Evolutionary conservation across 2,888 invertebrate genomes (phyloP), one percentile per base, ranked within the genome.

Genomic region (Harmothoe impar): DNA sequence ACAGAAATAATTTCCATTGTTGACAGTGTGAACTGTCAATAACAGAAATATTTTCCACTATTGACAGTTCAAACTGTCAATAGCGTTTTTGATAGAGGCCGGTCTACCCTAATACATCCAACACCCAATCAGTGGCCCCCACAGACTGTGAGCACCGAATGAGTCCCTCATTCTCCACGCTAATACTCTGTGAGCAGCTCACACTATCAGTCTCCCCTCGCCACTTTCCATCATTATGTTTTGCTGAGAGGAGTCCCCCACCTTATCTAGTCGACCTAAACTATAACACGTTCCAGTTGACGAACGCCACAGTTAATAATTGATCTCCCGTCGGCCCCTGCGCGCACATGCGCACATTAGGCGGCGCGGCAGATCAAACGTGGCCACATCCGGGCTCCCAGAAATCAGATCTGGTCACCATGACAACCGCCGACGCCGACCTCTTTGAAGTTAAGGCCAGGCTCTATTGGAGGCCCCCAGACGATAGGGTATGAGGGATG

Each of bases 371-470:
- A 86, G 35, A 81, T 81, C 81, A 81, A 81, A 81, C 81, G 81
- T 33, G 43, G 35, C 81, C 0, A 43, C 81, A 81, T 81, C 81
- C 81, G 81, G 81, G 81, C 23, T 7, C 33, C 35, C 84, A n/a
- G 31, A 86, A 86, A 86, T 86, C 86, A 56, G 31, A 86, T 86
- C 86, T 54, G 7, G 86, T 86, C 56, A 25, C 86, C 86, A 86
- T 86, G 86, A 25, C 15, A 54, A 84, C 84, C 84, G 1, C 84
- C 29, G 25, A 84, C 51, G 33, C 86, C 23, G 54, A 29, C 86
- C 56, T 43, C 86, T 86, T 86, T 86, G 86, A 86, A 54, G 86
- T 86, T 43, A 43, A 43, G 43, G 10, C 43, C 54, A n/a, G 25
- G 7, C 56, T 29, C 54, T 15, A 43, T 84, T 33, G 7, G 1